Evolutionary conservation across 2,113 vertebrate species (phyloP), one percentile per base, ranked within the genome.

Genomic region (Pionites leucogaster): DNA sequence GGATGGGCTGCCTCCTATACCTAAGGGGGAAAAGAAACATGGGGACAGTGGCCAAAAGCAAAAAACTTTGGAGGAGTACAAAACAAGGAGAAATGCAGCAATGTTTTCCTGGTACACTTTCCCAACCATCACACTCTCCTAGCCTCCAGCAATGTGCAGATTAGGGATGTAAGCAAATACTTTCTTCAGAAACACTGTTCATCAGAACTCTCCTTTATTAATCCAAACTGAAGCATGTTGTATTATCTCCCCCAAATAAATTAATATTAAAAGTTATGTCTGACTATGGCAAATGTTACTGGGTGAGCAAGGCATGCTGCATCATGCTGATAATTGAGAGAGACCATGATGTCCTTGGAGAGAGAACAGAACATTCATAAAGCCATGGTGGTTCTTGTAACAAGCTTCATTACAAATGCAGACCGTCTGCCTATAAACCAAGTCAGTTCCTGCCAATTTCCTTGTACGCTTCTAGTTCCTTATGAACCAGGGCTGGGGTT

Each of bases 371-470:
- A 76, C 78, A 85, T 95, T 86, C 67, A 50, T 70, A 88, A 88
- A 91, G 62, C 70, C 60, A 86, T 29, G 72, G 70, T 83, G 49
- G 57, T 91, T 96, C 92, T 80, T 92, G 39, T 82, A 92, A 82
- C 28, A 88, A 94, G 67, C 80, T 94, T 96, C 91, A 94, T 97
- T 94, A 96, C 64, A 94, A 94, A 96, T 94, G 82, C 95, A 97
- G 96, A 96, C 86, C 18, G 70, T 96, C 95, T 96, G 86, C 92
- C 78, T 82, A 90, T 96, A 96, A 97, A 96, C 55, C 44, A 87
- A 65, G 76, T 35, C 72, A 81, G 91, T 65, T 92, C 76, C 86
- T 97, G 95, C 94, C 95, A 97, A 91, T 95, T 97, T 95, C 96
- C 90, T 97, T 96, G 86, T 93, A 72, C 2, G 6, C 79, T 76